phyloP scores from a whole-genome alignment of 2,797 vertebrate species.

The Champsocephalus esox region DNA sequence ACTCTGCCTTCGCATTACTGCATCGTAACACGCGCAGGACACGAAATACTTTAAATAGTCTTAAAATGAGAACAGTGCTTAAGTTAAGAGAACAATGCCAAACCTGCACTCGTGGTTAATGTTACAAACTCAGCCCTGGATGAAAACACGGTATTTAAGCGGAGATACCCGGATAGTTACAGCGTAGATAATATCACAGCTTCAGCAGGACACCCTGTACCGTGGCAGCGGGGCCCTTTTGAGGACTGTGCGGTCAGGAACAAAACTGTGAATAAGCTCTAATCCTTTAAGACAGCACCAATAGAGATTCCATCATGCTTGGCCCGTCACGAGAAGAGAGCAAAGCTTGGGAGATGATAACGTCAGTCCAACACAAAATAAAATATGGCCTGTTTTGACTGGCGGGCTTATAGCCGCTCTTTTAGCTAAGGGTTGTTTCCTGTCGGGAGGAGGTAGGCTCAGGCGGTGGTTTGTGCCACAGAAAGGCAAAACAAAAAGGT shows the following conservation, averaged over 20 bases:
- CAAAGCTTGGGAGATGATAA: conserved; percentile 73
- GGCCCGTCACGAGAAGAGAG: conserved; percentile 70
- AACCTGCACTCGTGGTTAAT: conserved; percentile 10
- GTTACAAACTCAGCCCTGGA: not conserved
- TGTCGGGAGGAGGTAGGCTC: conserved; percentile 64
- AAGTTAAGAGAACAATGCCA: conserved; percentile 8
- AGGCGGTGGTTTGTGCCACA: conserved; percentile 63
- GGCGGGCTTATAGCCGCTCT: conserved; percentile 65
- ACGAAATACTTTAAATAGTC: conserved; percentile 52
- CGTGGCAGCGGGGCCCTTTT: conserved; percentile 56
- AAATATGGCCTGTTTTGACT: conserved; percentile 79
- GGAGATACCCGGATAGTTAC: conserved; percentile 20
- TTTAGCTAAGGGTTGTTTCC: conserved; percentile 67
- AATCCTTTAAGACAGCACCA: conserved; percentile 79
- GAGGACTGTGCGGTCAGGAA: conserved; percentile 71
- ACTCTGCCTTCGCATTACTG: conserved; percentile 64
- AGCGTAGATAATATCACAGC: conserved; percentile 32
- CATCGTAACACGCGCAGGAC: conserved; percentile 48
- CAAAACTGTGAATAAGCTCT: conserved; percentile 67
- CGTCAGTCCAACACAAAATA: conserved; percentile 71
- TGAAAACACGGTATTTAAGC: conserved; percentile 7
- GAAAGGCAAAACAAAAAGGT: conserved; percentile 65
- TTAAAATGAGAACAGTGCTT: conserved; percentile 32
- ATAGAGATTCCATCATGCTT: conserved; percentile 78
- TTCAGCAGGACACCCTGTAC: conserved; percentile 55